Conservation (phyloP, 1,140 invertebrate genomes). For the Ctenoplectra terminalis region DNA sequence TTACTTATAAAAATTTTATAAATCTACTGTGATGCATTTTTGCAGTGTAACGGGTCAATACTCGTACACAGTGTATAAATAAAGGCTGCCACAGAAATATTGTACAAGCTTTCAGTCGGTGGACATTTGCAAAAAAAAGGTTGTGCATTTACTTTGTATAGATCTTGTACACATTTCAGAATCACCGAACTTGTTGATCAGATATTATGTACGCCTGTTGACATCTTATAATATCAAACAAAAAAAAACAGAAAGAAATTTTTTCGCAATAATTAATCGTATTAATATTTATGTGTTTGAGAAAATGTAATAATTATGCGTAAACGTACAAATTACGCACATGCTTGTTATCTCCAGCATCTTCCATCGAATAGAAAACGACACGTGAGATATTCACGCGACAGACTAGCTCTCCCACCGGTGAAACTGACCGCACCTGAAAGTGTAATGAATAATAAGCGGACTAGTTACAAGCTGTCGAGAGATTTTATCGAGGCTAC, state of each 20-base stretch:
- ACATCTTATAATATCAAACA: too few species aligned
- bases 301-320: neutral
- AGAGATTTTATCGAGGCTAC: slow-evolving; percentile 79
- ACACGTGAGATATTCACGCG: slow-evolving; percentile 65
- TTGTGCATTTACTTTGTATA: too few species aligned
- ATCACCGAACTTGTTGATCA: too few species aligned
- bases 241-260: neutral
- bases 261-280: neutral
- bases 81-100: too few species aligned
- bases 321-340: slow-evolving; percentile 20
- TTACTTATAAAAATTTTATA: too few species aligned
- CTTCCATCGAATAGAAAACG: slow-evolving; percentile 17
- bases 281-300: neutral
- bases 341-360: neutral
- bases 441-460: slow-evolving; percentile 80
- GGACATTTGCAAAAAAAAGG: too few species aligned
- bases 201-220: too few species aligned
- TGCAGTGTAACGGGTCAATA: too few species aligned
- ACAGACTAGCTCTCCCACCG: slow-evolving; percentile 46
- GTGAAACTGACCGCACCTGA: slow-evolving; percentile 64
- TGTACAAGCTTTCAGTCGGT: too few species aligned
- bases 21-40: too few species aligned
- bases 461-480: slow-evolving; percentile 63
- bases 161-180: too few species aligned
- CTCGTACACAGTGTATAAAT: too few species aligned